These are phyloP conservation scores for Gorsachius magnificus DNA, from an alignment of 2,797 vertebrate genomes.

Conservation along the genomic window DNA sequence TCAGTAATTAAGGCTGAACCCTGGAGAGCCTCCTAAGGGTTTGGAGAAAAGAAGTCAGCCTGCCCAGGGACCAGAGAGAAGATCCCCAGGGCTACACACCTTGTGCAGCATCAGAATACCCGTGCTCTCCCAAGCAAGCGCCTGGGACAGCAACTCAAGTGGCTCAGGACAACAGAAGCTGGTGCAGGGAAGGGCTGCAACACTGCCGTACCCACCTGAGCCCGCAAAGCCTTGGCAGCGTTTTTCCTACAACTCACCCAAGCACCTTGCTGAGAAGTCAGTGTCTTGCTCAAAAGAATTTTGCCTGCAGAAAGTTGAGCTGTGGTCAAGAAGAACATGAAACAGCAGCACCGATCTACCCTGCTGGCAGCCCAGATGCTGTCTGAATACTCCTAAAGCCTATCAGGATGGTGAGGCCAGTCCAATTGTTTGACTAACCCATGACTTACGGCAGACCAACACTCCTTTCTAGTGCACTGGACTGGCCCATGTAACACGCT, in stretches of 20 bases:
- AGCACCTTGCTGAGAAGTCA: not conserved
- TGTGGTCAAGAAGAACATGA: not conserved
- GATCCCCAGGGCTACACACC: not conserved
- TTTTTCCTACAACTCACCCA: not conserved
- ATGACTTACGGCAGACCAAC: not conserved
- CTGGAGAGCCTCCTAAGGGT: not conserved
- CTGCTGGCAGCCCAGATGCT: not conserved
- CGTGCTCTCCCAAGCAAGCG: not conserved
- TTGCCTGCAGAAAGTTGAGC: not conserved
- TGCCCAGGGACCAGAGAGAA: not conserved
- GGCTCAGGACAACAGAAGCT: not conserved
- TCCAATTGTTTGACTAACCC: not conserved
- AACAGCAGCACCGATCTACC: not conserved
- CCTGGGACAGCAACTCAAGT: not conserved
- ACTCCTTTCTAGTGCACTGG: not conserved
- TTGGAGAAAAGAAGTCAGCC: not conserved
- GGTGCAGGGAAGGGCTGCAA: not conserved
- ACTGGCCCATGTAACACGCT: accelerated
- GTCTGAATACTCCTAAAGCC: not conserved
- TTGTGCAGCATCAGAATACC: not conserved
- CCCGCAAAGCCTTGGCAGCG: not conserved
- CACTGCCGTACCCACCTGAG: not conserved
- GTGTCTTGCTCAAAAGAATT: not conserved
- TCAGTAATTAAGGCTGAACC: not conserved
- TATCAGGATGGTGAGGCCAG: not conserved